Conservation (phyloP, 2,113 vertebrate genomes). For the Sisor rabdophorus region DNA sequence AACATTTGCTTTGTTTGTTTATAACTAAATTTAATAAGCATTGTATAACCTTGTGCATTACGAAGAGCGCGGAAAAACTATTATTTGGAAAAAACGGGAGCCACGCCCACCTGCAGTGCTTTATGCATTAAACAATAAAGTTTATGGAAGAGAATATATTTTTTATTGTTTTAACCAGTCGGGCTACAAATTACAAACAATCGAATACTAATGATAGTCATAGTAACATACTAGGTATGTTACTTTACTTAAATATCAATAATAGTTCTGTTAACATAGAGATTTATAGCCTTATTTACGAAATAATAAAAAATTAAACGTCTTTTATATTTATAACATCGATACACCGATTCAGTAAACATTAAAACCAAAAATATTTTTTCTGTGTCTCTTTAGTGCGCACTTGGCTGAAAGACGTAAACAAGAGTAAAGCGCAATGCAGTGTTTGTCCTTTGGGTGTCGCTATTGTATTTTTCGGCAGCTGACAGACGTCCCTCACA, state of each 20-base stretch:
- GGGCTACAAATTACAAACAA: no score
- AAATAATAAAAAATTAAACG: not conserved
- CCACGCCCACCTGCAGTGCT: constrained; percentile 15
- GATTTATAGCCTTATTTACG: not conserved
- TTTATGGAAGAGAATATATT: no score
- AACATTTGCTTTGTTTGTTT: not conserved
- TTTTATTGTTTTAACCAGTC: no score
- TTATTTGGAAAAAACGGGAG: not conserved
- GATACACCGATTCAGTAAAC: not conserved
- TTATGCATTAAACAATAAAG: not conserved
- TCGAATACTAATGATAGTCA: not conserved
- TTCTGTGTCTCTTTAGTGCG: constrained; percentile 51
- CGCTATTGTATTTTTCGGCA: constrained; percentile 44
- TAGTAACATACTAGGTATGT: not conserved
- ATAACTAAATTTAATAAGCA: not conserved
- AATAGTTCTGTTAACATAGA: not conserved
- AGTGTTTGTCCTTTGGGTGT: constrained; percentile 46
- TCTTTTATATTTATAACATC: not conserved
- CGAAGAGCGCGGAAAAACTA: not conserved
- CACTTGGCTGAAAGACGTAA: constrained; percentile 63
- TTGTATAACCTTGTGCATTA: not conserved
- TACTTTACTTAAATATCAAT: not conserved
- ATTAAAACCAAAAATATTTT: not conserved
- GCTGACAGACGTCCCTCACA: not conserved
- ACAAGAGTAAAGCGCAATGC: constrained; percentile 46